A percentile compares a stretch with the other conserved stretches of the same genome.
phyloP scores from a whole-genome alignment of 2,797 vertebrate genomes.

The Myoxocephalus aenaeus region DNA sequence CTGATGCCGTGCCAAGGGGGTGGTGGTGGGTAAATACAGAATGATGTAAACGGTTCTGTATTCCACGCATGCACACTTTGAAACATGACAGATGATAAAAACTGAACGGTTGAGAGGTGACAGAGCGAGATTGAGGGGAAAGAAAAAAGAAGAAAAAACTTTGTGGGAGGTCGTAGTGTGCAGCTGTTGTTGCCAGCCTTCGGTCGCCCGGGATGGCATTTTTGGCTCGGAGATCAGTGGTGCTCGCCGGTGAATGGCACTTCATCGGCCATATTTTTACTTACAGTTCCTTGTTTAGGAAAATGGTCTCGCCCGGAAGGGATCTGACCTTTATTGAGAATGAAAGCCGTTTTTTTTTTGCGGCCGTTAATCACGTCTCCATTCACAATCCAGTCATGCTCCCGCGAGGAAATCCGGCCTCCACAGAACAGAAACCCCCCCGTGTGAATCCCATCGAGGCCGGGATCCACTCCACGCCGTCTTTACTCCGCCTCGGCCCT shows the following conservation, averaged over 20 bases:
- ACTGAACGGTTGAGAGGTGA: conserved; percentile 31
- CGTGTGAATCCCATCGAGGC: conserved; percentile 33
- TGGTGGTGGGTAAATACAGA: conserved; percentile 38
- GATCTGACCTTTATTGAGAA: conserved; percentile 57
- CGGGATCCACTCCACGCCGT: not conserved
- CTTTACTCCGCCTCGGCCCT: conserved; percentile 6
- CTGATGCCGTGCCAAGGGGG: conserved; percentile 28
- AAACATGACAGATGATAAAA: conserved; percentile 37
- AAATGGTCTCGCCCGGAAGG: conserved; percentile 22
- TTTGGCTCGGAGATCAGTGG: conserved; percentile 61
- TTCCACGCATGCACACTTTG: conserved; percentile 24
- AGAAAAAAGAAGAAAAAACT: not conserved
- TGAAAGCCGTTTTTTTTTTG: conserved; percentile 26
- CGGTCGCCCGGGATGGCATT: conserved; percentile 12
- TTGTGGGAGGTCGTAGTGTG: conserved; percentile 13
- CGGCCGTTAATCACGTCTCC: conserved; percentile 38
- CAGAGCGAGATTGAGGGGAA: conserved; percentile 16
- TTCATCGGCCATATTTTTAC: conserved; percentile 51
- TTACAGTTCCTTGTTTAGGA: conserved; percentile 38
- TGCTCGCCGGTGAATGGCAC: not conserved
- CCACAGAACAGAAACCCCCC: no score
- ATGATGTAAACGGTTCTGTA: conserved; percentile 17
- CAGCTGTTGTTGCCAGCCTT: conserved; percentile 33
- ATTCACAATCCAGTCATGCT: not conserved
- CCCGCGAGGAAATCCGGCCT: no score